phyloP scores from a whole-genome alignment of 1,140 invertebrate species.

The Cotesia typhae region DNA sequence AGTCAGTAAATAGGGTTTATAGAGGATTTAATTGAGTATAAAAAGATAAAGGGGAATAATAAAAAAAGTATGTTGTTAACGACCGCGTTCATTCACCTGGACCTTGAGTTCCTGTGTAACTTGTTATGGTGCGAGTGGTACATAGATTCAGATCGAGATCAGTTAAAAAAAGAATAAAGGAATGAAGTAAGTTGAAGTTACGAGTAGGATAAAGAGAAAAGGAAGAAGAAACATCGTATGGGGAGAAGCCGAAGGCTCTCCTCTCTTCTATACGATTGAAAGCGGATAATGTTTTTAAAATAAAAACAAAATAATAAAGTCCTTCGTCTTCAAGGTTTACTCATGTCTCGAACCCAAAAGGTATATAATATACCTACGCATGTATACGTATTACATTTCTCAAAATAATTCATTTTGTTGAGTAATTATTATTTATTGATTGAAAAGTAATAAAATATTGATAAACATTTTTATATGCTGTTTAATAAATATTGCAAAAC shows the following conservation, averaged over 20 bases:
- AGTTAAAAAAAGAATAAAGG: slow-evolving; percentile 25
- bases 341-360: slow-evolving; percentile 1
- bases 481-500: no score
- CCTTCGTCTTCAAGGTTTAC: slow-evolving; percentile 37
- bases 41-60: slow-evolving; percentile 10
- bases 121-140: slow-evolving; percentile 26
- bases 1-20: no score
- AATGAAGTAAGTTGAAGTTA: slow-evolving; percentile 6
- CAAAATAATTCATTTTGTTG: neutral
- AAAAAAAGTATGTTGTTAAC: slow-evolving; percentile 22
- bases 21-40: slow-evolving; percentile 10
- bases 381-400: neutral
- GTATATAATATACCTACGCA: neutral
- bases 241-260: slow-evolving; percentile 18
- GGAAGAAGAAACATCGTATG: neutral
- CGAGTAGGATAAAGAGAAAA: slow-evolving; percentile 20
- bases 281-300: slow-evolving; percentile 34
- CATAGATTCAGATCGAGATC: slow-evolving; percentile 41
- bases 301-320: slow-evolving; percentile 30
- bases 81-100: slow-evolving; percentile 32
- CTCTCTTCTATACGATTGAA: slow-evolving; percentile 18
- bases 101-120: slow-evolving; percentile 34
- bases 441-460: no score
- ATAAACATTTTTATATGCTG: no score
- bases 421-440: neutral